Evolutionary conservation across 2,888 invertebrate genomes (phyloP).

Genomic region (Synanthedon vespiformis): DNA sequence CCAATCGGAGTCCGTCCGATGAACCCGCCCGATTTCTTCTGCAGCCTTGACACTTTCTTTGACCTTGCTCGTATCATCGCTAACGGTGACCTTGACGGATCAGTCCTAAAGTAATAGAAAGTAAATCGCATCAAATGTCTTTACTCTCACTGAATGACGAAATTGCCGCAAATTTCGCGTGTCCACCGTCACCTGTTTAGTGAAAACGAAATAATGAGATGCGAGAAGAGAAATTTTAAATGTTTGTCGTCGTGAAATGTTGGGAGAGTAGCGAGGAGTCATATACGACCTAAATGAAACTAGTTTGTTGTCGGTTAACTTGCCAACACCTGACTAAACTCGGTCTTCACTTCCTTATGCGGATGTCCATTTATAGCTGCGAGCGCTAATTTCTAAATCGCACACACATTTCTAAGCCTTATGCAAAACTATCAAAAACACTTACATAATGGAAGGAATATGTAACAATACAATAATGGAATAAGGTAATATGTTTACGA

Average conservation of each 20-base stretch:
- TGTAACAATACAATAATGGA: too few relatives aligned
- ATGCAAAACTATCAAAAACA: not conserved
- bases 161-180: slow-evolving; percentile 51
- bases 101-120: slow-evolving; percentile 40
- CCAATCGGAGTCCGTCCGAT: slow-evolving; percentile 49
- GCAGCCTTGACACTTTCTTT: slow-evolving; percentile 69
- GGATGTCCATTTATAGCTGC: not conserved
- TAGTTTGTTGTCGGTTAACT: slow-evolving; percentile 40
- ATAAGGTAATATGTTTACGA: too few relatives aligned
- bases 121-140: slow-evolving; percentile 45
- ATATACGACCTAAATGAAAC: slow-evolving; percentile 59
- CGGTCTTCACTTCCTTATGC: slow-evolving; percentile 1
- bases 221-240: slow-evolving; percentile 69
- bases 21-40: slow-evolving; percentile 64
- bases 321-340: slow-evolving; percentile 1
- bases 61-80: slow-evolving; percentile 43
- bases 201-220: slow-evolving; percentile 67
- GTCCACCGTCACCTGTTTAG: slow-evolving; percentile 40
- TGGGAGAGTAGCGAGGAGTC: slow-evolving; percentile 57
- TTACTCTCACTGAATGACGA: slow-evolving; percentile 62
- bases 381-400: not conserved
- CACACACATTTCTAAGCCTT: not conserved
- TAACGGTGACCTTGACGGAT: slow-evolving; percentile 50
- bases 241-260: slow-evolving; percentile 61
- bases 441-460: not conserved